Evolutionary conservation across 2,797 vertebrate genomes (phyloP).

Genomic region (Delichon dasypus): DNA sequence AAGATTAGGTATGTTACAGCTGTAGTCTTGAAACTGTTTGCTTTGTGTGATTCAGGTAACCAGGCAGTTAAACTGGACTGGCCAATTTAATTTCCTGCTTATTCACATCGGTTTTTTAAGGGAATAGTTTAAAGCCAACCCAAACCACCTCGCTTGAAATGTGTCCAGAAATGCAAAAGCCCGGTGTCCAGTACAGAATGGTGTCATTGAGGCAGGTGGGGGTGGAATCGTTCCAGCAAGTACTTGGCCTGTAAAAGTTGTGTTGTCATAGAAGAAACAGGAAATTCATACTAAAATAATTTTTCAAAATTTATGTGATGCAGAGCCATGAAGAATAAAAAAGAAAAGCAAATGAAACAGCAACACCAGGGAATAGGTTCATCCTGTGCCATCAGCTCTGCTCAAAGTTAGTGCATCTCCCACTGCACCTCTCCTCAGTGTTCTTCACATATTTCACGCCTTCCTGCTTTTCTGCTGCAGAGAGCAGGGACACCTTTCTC

Average conservation of each 20-base stretch:
- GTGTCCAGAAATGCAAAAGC: slow-evolving; percentile 36
- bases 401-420: neutral
- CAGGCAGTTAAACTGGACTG: slow-evolving; percentile 4
- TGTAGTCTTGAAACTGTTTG: slow-evolving; percentile 51
- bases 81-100: slow-evolving; percentile 59
- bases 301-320: neutral
- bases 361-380: neutral
- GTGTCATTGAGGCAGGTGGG: slow-evolving; percentile 33
- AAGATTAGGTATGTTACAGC: slow-evolving; percentile 56
- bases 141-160: slow-evolving; percentile 44
- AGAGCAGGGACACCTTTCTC: neutral
- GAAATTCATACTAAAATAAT: neutral
- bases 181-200: slow-evolving; percentile 10
- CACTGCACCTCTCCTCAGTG: neutral
- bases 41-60: slow-evolving; percentile 41
- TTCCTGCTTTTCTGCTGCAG: neutral
- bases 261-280: neutral
- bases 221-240: neutral
- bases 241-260: neutral
- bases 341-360: neutral
- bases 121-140: slow-evolving; percentile 40
- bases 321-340: neutral
- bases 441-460: neutral
- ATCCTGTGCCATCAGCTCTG: neutral
- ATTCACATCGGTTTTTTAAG: neutral